Evolutionary conservation across 2,888 invertebrate genomes (phyloP), one percentile per base, ranked within the genome.

Genomic region (Thyatira batis): DNA sequence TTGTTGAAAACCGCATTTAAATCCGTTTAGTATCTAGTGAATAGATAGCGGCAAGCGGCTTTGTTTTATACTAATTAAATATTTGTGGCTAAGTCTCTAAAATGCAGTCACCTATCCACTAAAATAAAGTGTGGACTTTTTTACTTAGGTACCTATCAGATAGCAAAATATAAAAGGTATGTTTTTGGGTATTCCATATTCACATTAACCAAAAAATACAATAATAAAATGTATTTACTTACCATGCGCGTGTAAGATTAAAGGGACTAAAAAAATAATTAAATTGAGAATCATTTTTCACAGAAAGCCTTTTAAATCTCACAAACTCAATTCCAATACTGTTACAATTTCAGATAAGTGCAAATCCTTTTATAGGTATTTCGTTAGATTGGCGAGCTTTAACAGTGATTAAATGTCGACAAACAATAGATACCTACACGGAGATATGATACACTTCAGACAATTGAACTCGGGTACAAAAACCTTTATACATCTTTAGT

Each of bases 251-350:
- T 59, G 58, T 13, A 60, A 33, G 20, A 71, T 51, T 1, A 69
- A 49, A 49, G 54, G 45, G 25, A 45, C 2, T 13, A 71, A 61
- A 21, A 68, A 39, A 13, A 66, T 9, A 17, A 39, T 5, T 6
- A 8, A 39, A 8, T 39, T 45, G 49, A 43, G 17, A 20, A 30
- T 52, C 49, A 48, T 45, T 45, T 63, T 50, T 65, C 51, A 4
- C 23, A 13, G 25, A 28, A 3, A 17, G 20, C n/a, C n/a, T 49
- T 28, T 56, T 23, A 21, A 30, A 2, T 21, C 20, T n/a, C n/a
- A n/a, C n/a, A n/a, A n/a, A n/a, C 8, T 21, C n/a, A 50, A 65
- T 69, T 65, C 65, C 39, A 39, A 61, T 68, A 68, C 51, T 25
- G 50, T 1, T 50, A 45, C 28, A 23, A 46, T 49, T 45, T 39